Evolutionary conservation across 2,797 vertebrate genomes (phyloP).

Genomic region (Buceros bicornis): DNA sequence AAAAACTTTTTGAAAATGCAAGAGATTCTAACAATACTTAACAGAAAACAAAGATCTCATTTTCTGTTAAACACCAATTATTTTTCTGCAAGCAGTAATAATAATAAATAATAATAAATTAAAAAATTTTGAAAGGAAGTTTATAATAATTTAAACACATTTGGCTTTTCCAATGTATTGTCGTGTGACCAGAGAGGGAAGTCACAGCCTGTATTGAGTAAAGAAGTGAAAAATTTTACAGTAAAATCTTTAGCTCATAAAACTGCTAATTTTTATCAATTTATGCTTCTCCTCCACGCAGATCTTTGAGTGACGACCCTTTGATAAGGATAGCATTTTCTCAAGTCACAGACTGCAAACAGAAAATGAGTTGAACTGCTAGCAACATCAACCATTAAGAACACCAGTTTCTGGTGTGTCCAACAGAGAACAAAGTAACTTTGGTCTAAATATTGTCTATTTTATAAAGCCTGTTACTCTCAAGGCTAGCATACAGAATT

Average conservation of each 20-base stretch:
- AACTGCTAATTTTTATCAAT: background rate
- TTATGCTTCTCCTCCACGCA: background rate
- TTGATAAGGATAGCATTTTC: background rate
- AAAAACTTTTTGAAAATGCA: background rate
- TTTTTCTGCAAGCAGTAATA: background rate
- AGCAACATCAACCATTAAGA: background rate
- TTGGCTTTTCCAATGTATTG: too few relatives aligned
- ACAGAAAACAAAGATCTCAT: conserved; percentile 14
- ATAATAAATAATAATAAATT: background rate
- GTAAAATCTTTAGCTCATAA: background rate
- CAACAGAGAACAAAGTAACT: background rate
- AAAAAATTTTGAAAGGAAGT: too few relatives aligned
- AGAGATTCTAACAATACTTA: conserved; percentile 27
- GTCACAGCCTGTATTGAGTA: too few relatives aligned
- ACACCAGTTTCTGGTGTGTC: background rate
- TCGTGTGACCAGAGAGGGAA: too few relatives aligned
- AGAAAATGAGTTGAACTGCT: background rate
- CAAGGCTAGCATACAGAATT: background rate
- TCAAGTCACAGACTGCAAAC: background rate
- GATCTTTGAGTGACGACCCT: background rate
- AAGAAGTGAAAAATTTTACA: background rate
- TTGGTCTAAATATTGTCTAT: background rate
- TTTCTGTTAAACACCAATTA: background rate
- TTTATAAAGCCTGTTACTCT: background rate
- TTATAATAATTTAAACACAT: too few relatives aligned